These are phyloP conservation scores for Drosophila orena DNA, from an alignment of 1,140 invertebrate species.

Conservation along the genomic window DNA sequence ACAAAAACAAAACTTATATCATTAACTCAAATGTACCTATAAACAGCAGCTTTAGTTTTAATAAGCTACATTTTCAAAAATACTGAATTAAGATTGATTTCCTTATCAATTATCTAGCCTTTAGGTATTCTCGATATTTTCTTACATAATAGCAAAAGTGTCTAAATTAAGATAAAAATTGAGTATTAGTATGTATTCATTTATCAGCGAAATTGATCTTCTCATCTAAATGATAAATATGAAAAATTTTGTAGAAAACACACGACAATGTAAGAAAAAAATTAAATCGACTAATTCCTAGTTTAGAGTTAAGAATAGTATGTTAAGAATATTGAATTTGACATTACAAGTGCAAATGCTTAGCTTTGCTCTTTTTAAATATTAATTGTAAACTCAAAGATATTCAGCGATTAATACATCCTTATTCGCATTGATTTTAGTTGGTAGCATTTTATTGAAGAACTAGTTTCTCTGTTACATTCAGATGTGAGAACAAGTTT, in stretches of 20 bases:
- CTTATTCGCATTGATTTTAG: neutral
- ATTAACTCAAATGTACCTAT: neutral
- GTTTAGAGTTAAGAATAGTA: too few relatives aligned
- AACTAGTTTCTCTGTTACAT: constrained; percentile 20
- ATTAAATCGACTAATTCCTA: too few relatives aligned
- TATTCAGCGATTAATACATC: neutral
- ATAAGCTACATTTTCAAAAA: neutral
- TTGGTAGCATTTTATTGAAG: constrained; percentile 20
- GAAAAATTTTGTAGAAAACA: too few relatives aligned
- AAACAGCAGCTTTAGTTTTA: neutral
- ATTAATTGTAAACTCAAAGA: neutral
- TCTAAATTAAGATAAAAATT: neutral
- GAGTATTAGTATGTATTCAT: too few relatives aligned
- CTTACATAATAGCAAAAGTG: neutral
- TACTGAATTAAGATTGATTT: neutral
- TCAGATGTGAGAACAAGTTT: neutral
- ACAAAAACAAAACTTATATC: neutral
- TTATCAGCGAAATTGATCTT: too few relatives aligned
- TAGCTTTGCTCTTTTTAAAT: too few relatives aligned
- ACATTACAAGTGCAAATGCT: neutral
- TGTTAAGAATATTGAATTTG: too few relatives aligned
- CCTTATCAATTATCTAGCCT: neutral
- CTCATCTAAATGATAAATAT: too few relatives aligned
- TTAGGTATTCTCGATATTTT: neutral
- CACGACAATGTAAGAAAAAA: too few relatives aligned